Base-by-base conservation (phyloP, 2,113 vertebrate species). In the Elgaria multicarinata region DNA sequence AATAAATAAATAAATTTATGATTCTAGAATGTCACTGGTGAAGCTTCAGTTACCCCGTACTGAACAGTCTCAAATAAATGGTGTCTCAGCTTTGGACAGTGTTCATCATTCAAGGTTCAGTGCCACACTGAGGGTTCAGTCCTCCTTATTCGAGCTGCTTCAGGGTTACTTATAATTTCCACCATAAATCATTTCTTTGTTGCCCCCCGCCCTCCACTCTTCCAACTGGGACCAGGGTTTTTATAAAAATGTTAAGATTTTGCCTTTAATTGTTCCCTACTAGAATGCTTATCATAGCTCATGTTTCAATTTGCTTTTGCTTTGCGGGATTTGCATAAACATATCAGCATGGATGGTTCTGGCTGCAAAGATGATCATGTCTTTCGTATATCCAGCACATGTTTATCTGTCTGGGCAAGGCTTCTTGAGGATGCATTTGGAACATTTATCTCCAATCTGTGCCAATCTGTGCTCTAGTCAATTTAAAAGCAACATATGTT, bases 301-400 rank as follows among this genome's bases (percentile, higher is more conserved):
- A 87, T 36, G 67, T 66, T 82, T 89, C 75, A 80, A 91, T 87
- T 94, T 89, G 84, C 79, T 95, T 94, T 93, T 82, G 42, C 66
- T 92, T 91, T 88, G 75, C 86, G 83, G 50, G 53, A 82, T 91
- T 87, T 93, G 10, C 64, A 76, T 12, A 0, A 50, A 85, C 28
- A 0, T 74, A 13, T 81, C 28, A 50, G 50, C 88, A 39, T 88
- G 84, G 46, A 53, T 84, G 64, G 24, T 76, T 55, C 44, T 90
- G 90, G 62, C 85, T 83, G 69, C 53, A 90, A 69, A 93, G 91
- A n/a, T 0, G 91, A n/a, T 0, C 74, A 87, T 78, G n/a, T 62
- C 80, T 64, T 80, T 89, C 89, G 42, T 28, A 83, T 87, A 82
- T 84, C 58, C 89, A 82, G 87, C 64, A n/a, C 14, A 39, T 72